Conservation (phyloP, 2,888 invertebrate species). For the Dasysyrphus albostriatus region DNA sequence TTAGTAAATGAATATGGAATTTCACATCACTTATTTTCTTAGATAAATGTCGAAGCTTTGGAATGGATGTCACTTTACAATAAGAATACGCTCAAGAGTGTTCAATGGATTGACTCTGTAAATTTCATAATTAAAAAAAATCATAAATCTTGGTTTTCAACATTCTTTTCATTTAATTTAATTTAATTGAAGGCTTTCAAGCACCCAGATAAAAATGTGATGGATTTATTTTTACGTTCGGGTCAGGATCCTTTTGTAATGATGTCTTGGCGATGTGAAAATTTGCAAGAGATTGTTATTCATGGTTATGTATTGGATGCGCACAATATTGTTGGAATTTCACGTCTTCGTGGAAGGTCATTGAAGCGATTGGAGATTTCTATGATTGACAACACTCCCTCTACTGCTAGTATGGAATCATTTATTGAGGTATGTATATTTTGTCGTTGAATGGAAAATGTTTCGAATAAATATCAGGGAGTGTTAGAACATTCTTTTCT, state of each 20-base stretch:
- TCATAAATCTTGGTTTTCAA: neutral
- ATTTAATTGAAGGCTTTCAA: conserved; percentile 78
- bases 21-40: conserved; percentile 30
- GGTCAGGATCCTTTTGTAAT: conserved; percentile 86
- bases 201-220: conserved; percentile 80
- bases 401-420: conserved; percentile 79
- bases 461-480: neutral
- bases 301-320: conserved; percentile 84
- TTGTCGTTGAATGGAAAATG: neutral
- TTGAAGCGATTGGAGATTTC: conserved; percentile 83
- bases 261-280: conserved; percentile 86
- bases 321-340: conserved; percentile 83
- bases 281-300: conserved; percentile 85
- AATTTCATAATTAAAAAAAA: conserved; percentile 25
- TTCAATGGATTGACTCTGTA: conserved; percentile 83
- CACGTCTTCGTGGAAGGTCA: conserved; percentile 81
- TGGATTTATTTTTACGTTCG: conserved; percentile 79
- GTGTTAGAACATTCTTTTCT: too few relatives aligned
- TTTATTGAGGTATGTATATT: conserved; percentile 79
- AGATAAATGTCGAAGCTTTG: conserved; percentile 83
- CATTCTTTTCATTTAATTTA: neutral
- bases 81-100: conserved; percentile 82
- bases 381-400: conserved; percentile 81
- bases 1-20: neutral
- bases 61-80: conserved; percentile 82